phyloP scores from a whole-genome alignment of 2,888 invertebrate species.

The Myathropa florea region DNA sequence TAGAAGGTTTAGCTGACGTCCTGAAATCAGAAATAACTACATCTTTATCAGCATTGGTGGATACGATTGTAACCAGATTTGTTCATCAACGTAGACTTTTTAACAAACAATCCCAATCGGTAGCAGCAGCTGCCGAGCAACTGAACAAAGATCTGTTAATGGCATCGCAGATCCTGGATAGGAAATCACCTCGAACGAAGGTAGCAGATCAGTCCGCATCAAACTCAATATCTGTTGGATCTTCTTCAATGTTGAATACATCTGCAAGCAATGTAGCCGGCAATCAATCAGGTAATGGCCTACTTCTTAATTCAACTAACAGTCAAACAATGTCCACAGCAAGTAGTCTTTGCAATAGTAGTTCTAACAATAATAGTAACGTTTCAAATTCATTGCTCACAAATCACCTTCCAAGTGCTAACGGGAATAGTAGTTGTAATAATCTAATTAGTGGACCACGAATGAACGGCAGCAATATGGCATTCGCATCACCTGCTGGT shows the following conservation, averaged over 20 bases:
- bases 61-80: conserved; percentile 92
- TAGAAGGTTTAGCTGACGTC: conserved; percentile 94
- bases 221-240: conserved; percentile 34
- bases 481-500: conserved; percentile 81
- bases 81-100: conserved; percentile 89
- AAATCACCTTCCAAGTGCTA: conserved; percentile 47
- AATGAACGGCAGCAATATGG: conserved; percentile 82
- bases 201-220: conserved; percentile 77
- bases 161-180: conserved; percentile 90
- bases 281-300: conserved; percentile 81
- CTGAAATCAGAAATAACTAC: conserved; percentile 94
- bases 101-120: conserved; percentile 89
- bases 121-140: conserved; percentile 90
- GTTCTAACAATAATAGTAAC: conserved; percentile 72
- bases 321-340: conserved; percentile 78
- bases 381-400: conserved; percentile 50
- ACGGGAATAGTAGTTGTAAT: conserved; percentile 44
- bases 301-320: conserved; percentile 79
- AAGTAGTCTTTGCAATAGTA: conserved; percentile 77
- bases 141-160: conserved; percentile 91
- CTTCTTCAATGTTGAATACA: conserved; percentile 73
- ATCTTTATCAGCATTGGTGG: conserved; percentile 91
- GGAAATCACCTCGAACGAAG: conserved; percentile 88
- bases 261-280: conserved; percentile 77
- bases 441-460: conserved; percentile 82